These are phyloP conservation scores for Micropoecilia bifurca DNA, from an alignment of 2,797 vertebrate genomes.

Conservation along the genomic window DNA sequence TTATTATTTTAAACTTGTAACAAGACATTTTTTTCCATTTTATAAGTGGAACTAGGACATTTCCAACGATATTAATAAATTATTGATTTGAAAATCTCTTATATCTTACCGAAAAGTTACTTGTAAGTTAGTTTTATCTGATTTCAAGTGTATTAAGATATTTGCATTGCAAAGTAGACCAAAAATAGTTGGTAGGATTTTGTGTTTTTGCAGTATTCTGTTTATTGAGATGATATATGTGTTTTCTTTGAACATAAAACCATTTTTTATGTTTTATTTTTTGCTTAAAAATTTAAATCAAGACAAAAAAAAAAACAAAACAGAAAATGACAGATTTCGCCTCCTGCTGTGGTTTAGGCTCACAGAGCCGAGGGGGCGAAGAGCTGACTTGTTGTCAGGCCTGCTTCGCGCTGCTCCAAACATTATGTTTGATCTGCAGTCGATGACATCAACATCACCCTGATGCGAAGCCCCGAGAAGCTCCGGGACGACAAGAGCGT, in stretches of 20 bases:
- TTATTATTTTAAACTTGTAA: too few species aligned
- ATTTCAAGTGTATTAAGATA: too few species aligned
- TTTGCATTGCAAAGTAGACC: too few species aligned
- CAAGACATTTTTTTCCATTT: too few species aligned
- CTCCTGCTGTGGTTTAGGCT: conserved; percentile 42
- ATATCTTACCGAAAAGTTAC: too few species aligned
- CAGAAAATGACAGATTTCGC: background rate
- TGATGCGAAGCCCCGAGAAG: conserved; percentile 90
- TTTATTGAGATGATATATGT: background rate
- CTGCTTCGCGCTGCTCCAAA: conserved; percentile 48
- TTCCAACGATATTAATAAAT: too few species aligned
- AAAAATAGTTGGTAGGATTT: too few species aligned
- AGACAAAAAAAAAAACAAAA: background rate
- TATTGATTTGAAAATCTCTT: too few species aligned
- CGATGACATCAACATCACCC: conserved; percentile 94
- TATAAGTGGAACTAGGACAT: too few species aligned
- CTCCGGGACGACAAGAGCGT: conserved; percentile 88
- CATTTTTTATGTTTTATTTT: background rate
- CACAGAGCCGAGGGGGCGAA: conserved; percentile 5
- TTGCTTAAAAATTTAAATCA: background rate
- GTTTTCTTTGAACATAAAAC: background rate
- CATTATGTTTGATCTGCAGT: conserved; percentile 77
- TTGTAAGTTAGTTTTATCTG: too few species aligned
- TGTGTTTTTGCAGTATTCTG: background rate
- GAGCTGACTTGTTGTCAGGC: conserved; percentile 24